phyloP scores from a whole-genome alignment of 1,140 invertebrate genomes.

The Lysiphlebus fabarum region DNA sequence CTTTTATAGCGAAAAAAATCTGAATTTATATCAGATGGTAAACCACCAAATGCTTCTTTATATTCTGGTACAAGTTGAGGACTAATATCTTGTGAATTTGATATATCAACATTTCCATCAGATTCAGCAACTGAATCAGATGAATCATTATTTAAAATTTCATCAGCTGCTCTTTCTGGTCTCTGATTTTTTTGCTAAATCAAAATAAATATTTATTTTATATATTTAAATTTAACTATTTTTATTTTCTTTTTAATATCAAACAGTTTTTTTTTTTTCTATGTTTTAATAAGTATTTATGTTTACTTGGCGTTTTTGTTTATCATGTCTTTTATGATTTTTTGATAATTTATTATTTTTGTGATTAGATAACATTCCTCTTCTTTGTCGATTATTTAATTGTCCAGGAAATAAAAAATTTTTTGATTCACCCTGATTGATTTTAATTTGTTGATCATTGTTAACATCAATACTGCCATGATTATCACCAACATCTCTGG shows the following conservation, averaged over 20 bases:
- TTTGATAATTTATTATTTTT: not conserved
- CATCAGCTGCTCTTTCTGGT: constrained; percentile 7
- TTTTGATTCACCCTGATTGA: not conserved
- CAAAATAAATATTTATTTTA: not conserved
- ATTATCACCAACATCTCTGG: not conserved
- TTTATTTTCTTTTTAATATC: not conserved
- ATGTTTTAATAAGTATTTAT: no score
- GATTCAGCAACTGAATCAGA: constrained; percentile 9
- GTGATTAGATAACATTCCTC: not conserved
- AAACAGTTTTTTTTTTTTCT: not conserved
- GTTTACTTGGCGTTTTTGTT: constrained; percentile 2
- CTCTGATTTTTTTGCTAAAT: not conserved
- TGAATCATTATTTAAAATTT: not conserved
- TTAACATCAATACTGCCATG: not conserved
- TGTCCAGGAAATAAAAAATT: constrained; percentile 12
- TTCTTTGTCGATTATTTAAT: not conserved
- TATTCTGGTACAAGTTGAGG: constrained; percentile 21
- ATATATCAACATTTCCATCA: not conserved
- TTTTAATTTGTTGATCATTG: no score
- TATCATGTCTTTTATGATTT: not conserved
- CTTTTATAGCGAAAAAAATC: constrained; percentile 37
- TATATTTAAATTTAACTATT: not conserved
- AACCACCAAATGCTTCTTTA: constrained; percentile 26
- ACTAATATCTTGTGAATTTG: constrained; percentile 8
- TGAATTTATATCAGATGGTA: constrained; percentile 27